Conservation (phyloP, 2,797 vertebrate genomes). For the Anguilla megastoma region DNA sequence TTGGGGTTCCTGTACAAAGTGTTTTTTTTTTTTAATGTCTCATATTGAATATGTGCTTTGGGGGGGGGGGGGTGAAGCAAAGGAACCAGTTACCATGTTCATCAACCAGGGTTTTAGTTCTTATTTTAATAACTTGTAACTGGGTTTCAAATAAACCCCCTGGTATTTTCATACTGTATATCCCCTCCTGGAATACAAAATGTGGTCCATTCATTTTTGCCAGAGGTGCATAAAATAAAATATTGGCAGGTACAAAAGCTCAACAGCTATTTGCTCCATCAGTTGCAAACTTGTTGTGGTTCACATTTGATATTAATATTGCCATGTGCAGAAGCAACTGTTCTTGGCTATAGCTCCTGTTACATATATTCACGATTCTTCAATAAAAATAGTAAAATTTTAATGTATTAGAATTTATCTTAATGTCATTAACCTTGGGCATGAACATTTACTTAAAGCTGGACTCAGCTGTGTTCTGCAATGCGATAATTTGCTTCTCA, state of each 20-base stretch:
- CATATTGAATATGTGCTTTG: background rate
- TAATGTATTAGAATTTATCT: background rate
- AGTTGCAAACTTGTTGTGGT: background rate
- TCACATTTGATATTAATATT: background rate
- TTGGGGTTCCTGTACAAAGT: background rate
- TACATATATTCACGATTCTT: background rate
- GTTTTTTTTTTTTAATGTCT: background rate
- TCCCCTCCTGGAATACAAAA: background rate
- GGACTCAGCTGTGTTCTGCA: background rate
- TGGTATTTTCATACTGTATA: background rate
- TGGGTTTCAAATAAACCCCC: background rate
- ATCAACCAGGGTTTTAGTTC: background rate
- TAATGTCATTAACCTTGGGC: background rate
- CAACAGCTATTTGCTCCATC: background rate
- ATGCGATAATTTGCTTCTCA: background rate
- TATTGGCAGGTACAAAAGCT: background rate
- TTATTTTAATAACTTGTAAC: background rate
- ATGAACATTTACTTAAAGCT: background rate
- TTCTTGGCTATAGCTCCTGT: background rate
- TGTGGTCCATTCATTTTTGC: background rate
- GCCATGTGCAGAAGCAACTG: background rate
- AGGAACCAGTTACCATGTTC: background rate
- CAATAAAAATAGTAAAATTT: background rate
- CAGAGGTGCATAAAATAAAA: background rate
- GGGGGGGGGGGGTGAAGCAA: background rate